phyloP scores from a whole-genome alignment of 2,113 vertebrate species.

The Brienomyrus longianalis region DNA sequence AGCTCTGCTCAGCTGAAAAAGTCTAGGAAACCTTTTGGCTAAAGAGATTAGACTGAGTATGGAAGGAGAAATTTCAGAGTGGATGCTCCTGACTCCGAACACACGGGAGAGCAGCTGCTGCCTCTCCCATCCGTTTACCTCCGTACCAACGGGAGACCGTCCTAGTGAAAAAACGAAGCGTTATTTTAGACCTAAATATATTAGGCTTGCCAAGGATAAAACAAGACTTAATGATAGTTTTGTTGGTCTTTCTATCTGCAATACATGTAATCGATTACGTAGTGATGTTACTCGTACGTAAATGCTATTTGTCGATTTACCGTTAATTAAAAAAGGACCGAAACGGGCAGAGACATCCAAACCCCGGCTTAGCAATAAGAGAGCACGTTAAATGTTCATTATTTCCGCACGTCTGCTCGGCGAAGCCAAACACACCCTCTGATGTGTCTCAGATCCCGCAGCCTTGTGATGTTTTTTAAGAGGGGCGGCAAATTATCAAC shows the following conservation, averaged over 20 bases:
- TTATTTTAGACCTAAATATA: not conserved
- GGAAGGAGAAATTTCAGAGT: not conserved
- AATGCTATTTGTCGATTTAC: not conserved
- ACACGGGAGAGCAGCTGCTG: not conserved
- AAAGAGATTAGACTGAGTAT: constrained; percentile 7
- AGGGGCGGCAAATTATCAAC: constrained; percentile 30
- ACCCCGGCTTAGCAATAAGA: not conserved
- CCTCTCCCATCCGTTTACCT: not conserved
- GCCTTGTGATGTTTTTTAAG: constrained; percentile 17
- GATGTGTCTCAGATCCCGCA: not conserved
- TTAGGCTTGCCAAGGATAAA: not conserved
- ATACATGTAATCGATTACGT: not conserved
- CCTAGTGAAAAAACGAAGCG: not conserved
- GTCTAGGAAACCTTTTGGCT: not conserved
- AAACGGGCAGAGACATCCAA: not conserved
- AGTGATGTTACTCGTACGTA: not conserved
- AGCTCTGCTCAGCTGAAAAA: constrained; percentile 1
- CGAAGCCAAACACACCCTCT: constrained; percentile 6
- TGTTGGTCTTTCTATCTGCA: not conserved
- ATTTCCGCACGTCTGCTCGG: not conserved
- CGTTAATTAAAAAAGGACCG: not conserved
- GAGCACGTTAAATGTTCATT: not conserved
- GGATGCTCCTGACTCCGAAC: not conserved
- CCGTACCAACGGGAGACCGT: not conserved
- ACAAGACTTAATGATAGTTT: not conserved